A percentile compares a stretch with the other conserved stretches of the same genome.
phyloP scores from a whole-genome alignment of 1,140 invertebrate species.

The Matsumurasca onukii region DNA sequence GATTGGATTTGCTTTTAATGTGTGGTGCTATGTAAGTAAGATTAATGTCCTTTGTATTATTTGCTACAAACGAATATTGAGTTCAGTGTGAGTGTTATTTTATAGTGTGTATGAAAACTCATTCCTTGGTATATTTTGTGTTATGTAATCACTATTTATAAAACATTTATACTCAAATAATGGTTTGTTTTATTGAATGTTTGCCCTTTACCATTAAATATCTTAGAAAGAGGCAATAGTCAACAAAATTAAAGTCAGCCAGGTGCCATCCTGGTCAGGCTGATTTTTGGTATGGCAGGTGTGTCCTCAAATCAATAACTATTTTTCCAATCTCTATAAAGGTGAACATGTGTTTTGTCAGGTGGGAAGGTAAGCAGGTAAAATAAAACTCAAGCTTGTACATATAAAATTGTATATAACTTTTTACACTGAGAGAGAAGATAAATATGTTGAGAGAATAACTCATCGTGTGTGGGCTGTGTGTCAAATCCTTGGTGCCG shows the following conservation, averaged over 20 bases:
- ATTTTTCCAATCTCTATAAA: no score
- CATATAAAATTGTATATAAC: slow-evolving; percentile 18
- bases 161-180: slow-evolving; percentile 31
- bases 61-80: slow-evolving; percentile 18
- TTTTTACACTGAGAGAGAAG: slow-evolving; percentile 12
- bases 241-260: no score
- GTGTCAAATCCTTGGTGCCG: slow-evolving; percentile 2
- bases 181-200: no score
- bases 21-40: slow-evolving; percentile 24
- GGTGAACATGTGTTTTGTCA: no score
- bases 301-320: no score
- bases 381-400: no score
- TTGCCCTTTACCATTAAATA: no score
- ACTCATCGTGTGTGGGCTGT: background rate
- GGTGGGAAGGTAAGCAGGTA: no score
- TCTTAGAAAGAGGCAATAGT: no score
- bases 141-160: slow-evolving; percentile 31
- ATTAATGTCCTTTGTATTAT: background rate
- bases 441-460: background rate
- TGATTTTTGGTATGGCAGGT: no score
- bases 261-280: no score
- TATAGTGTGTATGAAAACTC: slow-evolving; percentile 5
- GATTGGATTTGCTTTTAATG: slow-evolving; percentile 21
- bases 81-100: slow-evolving; percentile 22
- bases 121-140: slow-evolving; percentile 13